Evolutionary conservation across 2,888 invertebrate species (phyloP).

Genomic region (Dynastes maya): DNA sequence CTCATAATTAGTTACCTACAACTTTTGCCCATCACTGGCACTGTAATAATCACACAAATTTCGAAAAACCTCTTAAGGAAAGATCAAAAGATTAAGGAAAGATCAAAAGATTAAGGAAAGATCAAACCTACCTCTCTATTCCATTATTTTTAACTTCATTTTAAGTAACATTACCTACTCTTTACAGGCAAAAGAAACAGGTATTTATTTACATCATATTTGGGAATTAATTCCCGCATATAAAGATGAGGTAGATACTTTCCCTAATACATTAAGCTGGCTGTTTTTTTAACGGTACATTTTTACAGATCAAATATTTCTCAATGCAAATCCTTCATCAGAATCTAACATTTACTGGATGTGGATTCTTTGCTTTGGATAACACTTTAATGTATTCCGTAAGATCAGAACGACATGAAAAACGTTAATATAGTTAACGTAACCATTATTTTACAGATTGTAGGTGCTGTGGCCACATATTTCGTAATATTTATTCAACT

Average conservation of each 20-base stretch:
- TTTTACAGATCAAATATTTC: slow-evolving; percentile 58
- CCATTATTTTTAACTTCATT: background rate
- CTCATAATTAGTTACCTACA: too few relatives aligned
- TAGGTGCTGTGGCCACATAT: slow-evolving; percentile 54
- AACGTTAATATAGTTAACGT: background rate
- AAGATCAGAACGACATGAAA: slow-evolving; percentile 42
- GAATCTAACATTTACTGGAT: slow-evolving; percentile 57
- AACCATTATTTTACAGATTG: slow-evolving; percentile 7
- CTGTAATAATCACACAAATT: too few relatives aligned
- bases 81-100: too few relatives aligned
- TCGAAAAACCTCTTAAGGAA: too few relatives aligned
- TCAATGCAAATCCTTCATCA: slow-evolving; percentile 60
- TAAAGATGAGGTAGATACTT: slow-evolving; percentile 54
- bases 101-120: too few relatives aligned
- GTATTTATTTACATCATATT: slow-evolving; percentile 55
- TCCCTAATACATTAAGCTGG: background rate
- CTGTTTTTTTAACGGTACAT: background rate
- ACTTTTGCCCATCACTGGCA: too few relatives aligned
- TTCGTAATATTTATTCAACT: slow-evolving; percentile 54
- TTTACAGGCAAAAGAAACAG: slow-evolving; percentile 57
- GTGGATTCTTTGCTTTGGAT: slow-evolving; percentile 59
- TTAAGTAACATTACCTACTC: background rate
- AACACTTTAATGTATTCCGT: slow-evolving; percentile 59
- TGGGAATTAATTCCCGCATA: slow-evolving; percentile 52
- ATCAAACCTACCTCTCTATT: too few relatives aligned